Evolutionary conservation across 1,140 invertebrate species (phyloP).

Genomic region (Calycopis cecrops): DNA sequence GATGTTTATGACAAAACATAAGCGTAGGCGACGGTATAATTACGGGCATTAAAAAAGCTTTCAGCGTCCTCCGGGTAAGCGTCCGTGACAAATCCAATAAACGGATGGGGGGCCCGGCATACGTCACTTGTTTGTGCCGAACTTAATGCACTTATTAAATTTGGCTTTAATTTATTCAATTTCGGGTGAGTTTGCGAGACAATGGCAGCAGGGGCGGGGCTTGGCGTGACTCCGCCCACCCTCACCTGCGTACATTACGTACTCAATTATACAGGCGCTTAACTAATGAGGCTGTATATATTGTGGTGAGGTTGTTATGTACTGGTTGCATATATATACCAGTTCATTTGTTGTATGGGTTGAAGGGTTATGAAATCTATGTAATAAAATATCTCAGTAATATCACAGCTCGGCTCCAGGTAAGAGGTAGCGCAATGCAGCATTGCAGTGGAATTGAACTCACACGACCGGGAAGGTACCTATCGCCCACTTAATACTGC

Average conservation of each 20-base stretch:
- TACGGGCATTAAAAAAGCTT: conserved; percentile 41
- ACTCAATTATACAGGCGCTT: background rate
- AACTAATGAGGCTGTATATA: background rate
- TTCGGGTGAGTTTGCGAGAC: conserved; percentile 46
- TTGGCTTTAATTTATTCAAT: conserved; percentile 71
- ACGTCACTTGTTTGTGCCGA: conserved; percentile 62
- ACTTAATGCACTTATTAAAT: conserved; percentile 70
- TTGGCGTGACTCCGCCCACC: conserved; percentile 32
- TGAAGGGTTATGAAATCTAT: too few relatives aligned
- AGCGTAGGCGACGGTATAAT: background rate
- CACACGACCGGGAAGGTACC: too few relatives aligned
- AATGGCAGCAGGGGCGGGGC: conserved; percentile 60
- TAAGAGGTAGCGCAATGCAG: too few relatives aligned
- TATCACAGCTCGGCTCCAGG: too few relatives aligned
- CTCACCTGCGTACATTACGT: conserved; percentile 42
- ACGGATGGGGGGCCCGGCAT: conserved; percentile 53
- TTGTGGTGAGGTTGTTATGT: background rate
- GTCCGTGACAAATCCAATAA: conserved; percentile 60
- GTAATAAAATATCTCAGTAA: too few relatives aligned
- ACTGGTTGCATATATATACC: background rate
- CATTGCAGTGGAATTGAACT: too few relatives aligned
- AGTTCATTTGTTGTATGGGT: too few relatives aligned
- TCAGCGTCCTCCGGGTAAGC: conserved; percentile 40
- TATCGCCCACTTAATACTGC: too few relatives aligned
- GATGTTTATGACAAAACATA: too few relatives aligned